A percentile compares a stretch with the other conserved stretches of the same genome.
Evolutionary conservation across 1,140 invertebrate genomes (phyloP).

Genomic region (Drosophila repleta): DNA sequence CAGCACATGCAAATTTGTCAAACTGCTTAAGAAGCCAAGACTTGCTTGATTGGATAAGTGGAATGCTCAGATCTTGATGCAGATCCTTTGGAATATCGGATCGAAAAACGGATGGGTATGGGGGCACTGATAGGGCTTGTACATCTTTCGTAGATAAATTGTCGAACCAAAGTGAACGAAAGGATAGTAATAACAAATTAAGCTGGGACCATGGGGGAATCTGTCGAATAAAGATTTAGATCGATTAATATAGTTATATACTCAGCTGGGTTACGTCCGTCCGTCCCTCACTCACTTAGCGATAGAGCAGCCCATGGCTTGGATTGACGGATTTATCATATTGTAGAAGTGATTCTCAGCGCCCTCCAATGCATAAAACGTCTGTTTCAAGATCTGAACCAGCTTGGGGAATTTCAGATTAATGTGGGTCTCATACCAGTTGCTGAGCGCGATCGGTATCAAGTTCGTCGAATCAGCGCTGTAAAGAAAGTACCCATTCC

Average conservation of each 20-base stretch:
- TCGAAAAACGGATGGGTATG: slow-evolving; percentile 21
- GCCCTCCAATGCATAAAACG: not conserved
- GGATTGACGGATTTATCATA: slow-evolving; percentile 8
- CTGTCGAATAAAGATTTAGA: not conserved
- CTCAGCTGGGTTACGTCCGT: too few relatives aligned
- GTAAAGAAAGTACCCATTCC: slow-evolving; percentile 6
- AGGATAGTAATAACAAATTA: slow-evolving; percentile 41
- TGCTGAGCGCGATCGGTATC: slow-evolving; percentile 8
- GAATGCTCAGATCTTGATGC: slow-evolving; percentile 17
- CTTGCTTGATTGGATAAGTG: slow-evolving; percentile 10
- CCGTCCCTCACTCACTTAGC: slow-evolving; percentile 17
- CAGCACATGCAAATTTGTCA: slow-evolving; percentile 6
- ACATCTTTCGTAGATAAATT: not conserved
- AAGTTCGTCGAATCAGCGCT: slow-evolving; percentile 2
- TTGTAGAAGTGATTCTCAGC: slow-evolving; percentile 22
- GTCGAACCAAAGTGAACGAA: not conserved
- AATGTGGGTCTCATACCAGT: slow-evolving; percentile 25
- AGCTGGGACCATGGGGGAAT: slow-evolving; percentile 4
- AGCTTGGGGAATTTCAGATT: not conserved
- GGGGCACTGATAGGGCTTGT: slow-evolving; percentile 27
- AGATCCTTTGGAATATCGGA: slow-evolving; percentile 14
- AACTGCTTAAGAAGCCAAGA: slow-evolving; percentile 2
- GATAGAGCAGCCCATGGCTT: slow-evolving; percentile 37
- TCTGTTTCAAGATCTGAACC: rapidly evolving
- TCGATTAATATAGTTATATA: too few relatives aligned